Percentiles rank a stretch among this genome's conserved stretches.
These are phyloP conservation scores for Pimpla rufipes DNA, from an alignment of 2,888 invertebrate genomes.

Conservation along the genomic window DNA sequence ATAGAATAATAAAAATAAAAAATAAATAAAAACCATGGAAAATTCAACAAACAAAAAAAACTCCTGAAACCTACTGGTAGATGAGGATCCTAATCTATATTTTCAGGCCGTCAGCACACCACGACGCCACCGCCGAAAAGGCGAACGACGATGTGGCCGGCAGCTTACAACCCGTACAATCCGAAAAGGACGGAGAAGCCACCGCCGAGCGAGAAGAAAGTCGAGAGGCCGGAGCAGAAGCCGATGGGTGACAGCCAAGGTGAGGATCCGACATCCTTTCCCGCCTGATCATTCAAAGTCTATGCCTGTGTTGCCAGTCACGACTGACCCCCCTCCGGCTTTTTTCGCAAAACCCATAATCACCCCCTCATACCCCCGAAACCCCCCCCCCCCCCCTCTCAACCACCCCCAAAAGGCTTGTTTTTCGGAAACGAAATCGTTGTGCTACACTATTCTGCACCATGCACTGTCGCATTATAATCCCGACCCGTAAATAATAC, in stretches of 20 bases:
- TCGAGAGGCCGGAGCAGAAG: slow-evolving; percentile 82
- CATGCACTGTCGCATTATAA: slow-evolving; percentile 78
- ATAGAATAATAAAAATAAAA: too few relatives aligned
- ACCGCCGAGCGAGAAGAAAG: slow-evolving; percentile 81
- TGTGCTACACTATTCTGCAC: slow-evolving; percentile 82
- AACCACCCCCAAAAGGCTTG: slow-evolving; percentile 56
- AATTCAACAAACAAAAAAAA: slow-evolving; percentile 36
- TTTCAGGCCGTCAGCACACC: slow-evolving; percentile 83
- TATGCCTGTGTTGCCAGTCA: slow-evolving; percentile 25
- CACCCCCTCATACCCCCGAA: too few relatives aligned
- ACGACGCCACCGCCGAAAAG: slow-evolving; percentile 80
- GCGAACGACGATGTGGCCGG: slow-evolving; percentile 83
- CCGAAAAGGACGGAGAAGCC: slow-evolving; percentile 84
- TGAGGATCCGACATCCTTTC: slow-evolving; percentile 74
- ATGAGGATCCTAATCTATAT: slow-evolving; percentile 77
- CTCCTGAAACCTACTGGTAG: slow-evolving; percentile 73
- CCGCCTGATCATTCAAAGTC: slow-evolving; percentile 29
- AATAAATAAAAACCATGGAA: background rate
- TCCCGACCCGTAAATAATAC: slow-evolving; percentile 37
- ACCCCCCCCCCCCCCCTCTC: slow-evolving; percentile 10
- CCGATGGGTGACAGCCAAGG: slow-evolving; percentile 82
- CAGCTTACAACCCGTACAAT: slow-evolving; percentile 82
- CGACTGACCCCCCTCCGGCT: slow-evolving; percentile 43
- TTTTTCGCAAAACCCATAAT: slow-evolving; percentile 42
- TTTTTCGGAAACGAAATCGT: slow-evolving; percentile 68